phyloP scores from a whole-genome alignment of 2,113 vertebrate species.

The Camelus bactrianus region DNA sequence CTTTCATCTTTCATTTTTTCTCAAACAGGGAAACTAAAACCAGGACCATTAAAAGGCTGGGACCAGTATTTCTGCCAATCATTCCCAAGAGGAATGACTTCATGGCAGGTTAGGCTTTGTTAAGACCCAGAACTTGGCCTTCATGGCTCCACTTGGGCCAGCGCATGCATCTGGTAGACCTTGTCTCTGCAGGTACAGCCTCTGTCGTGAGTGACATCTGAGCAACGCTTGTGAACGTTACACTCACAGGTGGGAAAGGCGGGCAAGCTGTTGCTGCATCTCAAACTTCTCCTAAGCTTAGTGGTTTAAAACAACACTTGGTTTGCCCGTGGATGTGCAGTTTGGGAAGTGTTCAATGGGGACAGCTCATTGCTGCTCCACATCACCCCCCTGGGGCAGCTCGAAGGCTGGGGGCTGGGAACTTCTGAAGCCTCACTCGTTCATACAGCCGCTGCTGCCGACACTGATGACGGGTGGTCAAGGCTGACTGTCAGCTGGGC shows the following conservation, averaged over 20 bases:
- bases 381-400: fast-evolving
- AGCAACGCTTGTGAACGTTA: not conserved
- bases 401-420: not conserved
- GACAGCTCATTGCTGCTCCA: not conserved
- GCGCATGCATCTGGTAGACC: not conserved
- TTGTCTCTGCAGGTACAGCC: not conserved
- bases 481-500: not conserved
- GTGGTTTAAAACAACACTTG: not conserved
- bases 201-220: not conserved
- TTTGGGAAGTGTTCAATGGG: not conserved
- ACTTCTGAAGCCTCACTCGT: not conserved
- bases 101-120: not conserved
- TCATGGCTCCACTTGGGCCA: not conserved
- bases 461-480: not conserved
- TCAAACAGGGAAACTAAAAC: not conserved
- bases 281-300: not conserved
- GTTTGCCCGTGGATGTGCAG: not conserved
- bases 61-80: not conserved
- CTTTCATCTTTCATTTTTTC: not conserved
- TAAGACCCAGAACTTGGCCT: not conserved
- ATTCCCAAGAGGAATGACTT: not conserved
- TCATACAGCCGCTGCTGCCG: not conserved
- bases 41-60: not conserved
- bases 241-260: not conserved
- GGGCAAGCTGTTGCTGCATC: not conserved